phyloP scores from a whole-genome alignment of 30 jellyfish, hydroid and myxozoan genomes.

The Aurelia sp. region DNA sequence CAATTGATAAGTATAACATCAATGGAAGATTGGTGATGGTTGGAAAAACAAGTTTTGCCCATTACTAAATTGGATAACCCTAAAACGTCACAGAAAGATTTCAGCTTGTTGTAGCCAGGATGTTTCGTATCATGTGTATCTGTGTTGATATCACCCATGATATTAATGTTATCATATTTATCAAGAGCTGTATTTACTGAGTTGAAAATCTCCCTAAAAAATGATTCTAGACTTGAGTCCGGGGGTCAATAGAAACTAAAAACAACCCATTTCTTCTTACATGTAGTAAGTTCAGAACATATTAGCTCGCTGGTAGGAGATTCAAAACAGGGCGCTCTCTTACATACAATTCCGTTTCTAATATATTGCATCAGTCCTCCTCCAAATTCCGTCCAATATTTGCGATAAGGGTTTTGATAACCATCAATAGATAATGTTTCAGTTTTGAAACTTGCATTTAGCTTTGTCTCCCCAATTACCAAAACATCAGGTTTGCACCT shows the following conservation, averaged over 20 bases:
- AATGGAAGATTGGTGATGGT: not conserved
- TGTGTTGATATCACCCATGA: constrained; percentile 33
- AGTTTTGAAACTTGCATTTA: constrained; percentile 12
- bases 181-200: constrained; percentile 28
- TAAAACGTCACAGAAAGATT: constrained; percentile 34
- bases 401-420: constrained; percentile 32
- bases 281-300: constrained; percentile 23
- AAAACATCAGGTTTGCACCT: constrained; percentile 13
- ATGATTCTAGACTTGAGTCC: constrained; percentile 19
- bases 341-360: constrained; percentile 28
- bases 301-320: not conserved
- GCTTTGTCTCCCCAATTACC: constrained; percentile 31
- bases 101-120: constrained; percentile 24
- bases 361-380: constrained; percentile 46
- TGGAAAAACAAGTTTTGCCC: constrained; percentile 24
- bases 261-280: constrained; percentile 31
- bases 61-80: constrained; percentile 30
- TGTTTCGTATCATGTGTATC: constrained; percentile 20
- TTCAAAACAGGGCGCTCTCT: constrained; percentile 10
- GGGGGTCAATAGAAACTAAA: constrained; percentile 37
- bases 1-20: constrained; percentile 25
- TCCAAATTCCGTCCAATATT: constrained; percentile 15
- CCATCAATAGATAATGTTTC: not conserved
- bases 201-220: not conserved
- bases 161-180: constrained; percentile 34